These are phyloP conservation scores for Eubasilissa regina DNA, from an alignment of 1,140 invertebrate species.

Conservation along the genomic window DNA sequence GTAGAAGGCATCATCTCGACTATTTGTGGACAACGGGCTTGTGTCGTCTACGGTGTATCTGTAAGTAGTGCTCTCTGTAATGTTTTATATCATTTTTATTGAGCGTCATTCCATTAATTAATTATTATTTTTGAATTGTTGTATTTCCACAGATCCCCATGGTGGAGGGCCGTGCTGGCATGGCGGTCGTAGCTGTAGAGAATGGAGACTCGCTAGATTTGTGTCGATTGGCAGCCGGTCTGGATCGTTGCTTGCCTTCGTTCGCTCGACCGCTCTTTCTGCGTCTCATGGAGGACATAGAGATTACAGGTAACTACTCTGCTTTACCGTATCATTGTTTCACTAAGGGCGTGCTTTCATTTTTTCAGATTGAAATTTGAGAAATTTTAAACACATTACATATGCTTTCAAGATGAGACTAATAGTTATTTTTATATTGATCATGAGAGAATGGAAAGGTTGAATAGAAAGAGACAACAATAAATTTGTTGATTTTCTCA, in stretches of 20 bases:
- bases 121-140: too few relatives aligned
- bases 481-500: too few relatives aligned
- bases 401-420: too few relatives aligned
- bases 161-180: constrained; percentile 91
- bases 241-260: constrained; percentile 80
- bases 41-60: constrained; percentile 87
- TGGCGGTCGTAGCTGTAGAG: constrained; percentile 90
- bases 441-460: too few relatives aligned
- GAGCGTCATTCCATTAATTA: too few relatives aligned
- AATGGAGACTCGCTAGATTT: constrained; percentile 72
- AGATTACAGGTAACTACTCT: constrained; percentile 70
- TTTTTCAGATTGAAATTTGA: too few relatives aligned
- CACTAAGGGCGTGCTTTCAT: too few relatives aligned
- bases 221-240: constrained; percentile 71
- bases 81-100: too few relatives aligned
- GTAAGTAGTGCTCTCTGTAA: constrained; percentile 70
- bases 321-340: background rate
- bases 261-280: constrained; percentile 92
- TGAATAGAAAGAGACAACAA: too few relatives aligned
- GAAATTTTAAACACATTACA: too few relatives aligned
- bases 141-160: constrained; percentile 74
- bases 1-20: constrained; percentile 88
- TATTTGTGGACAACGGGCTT: constrained; percentile 76
- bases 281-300: constrained; percentile 76
- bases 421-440: too few relatives aligned